Conservation (phyloP, 35 echinoderm and acorn worm genomes). For the Apostichopus parvimensis region DNA sequence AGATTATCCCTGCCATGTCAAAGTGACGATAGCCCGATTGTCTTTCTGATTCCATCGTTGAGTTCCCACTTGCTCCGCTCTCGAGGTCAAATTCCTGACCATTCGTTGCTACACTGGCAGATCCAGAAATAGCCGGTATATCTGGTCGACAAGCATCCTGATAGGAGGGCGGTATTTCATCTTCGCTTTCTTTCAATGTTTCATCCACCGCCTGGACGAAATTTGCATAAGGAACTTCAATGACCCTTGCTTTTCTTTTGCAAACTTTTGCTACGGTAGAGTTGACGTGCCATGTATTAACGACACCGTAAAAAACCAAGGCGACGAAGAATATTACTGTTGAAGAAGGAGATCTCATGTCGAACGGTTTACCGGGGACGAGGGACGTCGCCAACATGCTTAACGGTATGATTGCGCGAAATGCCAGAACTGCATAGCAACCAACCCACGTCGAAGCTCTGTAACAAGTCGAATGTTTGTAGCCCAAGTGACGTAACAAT, state of each 20-base stretch:
- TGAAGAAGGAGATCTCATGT: background rate
- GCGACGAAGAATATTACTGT: background rate
- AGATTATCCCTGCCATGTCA: conserved; percentile 20
- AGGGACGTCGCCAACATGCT: background rate
- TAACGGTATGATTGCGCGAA: conserved; percentile 14
- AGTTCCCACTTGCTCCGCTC: background rate
- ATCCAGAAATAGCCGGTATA: background rate
- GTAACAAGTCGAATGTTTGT: background rate
- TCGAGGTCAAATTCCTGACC: background rate
- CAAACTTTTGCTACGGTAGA: conserved; percentile 2
- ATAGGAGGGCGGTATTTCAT: conserved; percentile 48
- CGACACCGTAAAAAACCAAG: background rate
- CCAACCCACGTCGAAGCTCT: conserved; percentile 3
- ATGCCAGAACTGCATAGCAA: conserved; percentile 17
- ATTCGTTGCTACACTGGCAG: background rate
- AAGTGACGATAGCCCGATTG: background rate
- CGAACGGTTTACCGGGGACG: background rate
- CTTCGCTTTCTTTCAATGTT: background rate
- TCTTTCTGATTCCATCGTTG: background rate
- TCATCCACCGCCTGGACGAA: conserved; percentile 43
- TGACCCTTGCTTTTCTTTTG: background rate
- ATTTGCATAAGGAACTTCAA: conserved; percentile 39
- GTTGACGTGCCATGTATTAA: conserved; percentile 24
- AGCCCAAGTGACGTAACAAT: conserved; percentile 15
- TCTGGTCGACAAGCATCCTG: conserved; percentile 39